These are phyloP conservation scores for Holacanthus passer DNA, from an alignment of 2,113 vertebrate genomes.

Conservation along the genomic window DNA sequence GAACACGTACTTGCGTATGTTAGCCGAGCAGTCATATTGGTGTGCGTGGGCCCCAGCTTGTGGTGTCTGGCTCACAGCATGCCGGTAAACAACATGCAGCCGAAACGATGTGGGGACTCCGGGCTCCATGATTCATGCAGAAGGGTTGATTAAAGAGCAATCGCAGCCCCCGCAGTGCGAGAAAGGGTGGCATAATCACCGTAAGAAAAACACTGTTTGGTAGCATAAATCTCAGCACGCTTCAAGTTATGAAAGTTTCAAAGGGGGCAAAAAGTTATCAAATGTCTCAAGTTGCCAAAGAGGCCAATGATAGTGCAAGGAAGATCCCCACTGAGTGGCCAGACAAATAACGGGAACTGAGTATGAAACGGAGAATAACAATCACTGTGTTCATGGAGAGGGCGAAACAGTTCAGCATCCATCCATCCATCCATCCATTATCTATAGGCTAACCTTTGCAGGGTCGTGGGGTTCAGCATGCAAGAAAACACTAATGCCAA, in stretches of 20 bases:
- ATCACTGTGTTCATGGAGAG: slow-evolving; percentile 2
- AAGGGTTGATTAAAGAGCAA: slow-evolving; percentile 79
- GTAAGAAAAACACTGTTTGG: slow-evolving; percentile 57
- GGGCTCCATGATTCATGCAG: slow-evolving; percentile 68
- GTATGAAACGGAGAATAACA: not conserved
- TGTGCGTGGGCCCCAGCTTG: slow-evolving; percentile 59
- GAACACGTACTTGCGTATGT: slow-evolving; percentile 40
- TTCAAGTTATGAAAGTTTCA: slow-evolving; percentile 54
- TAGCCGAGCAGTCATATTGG: slow-evolving; percentile 22
- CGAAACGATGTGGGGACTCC: slow-evolving; percentile 62
- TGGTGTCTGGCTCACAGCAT: slow-evolving; percentile 67
- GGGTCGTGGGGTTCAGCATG: slow-evolving; percentile 6
- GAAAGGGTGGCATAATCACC: slow-evolving; percentile 72
- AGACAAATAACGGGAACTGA: slow-evolving; percentile 3
- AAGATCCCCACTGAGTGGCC: slow-evolving; percentile 34
- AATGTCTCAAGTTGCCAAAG: slow-evolving; percentile 32
- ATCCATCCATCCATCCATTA: too few relatives aligned
- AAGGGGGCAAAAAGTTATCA: slow-evolving; percentile 48
- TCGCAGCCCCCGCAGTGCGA: slow-evolving; percentile 62
- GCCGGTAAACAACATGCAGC: slow-evolving; percentile 71
- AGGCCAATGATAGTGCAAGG: slow-evolving; percentile 17
- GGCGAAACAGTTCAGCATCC: not conserved
- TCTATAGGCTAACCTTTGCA: too few relatives aligned
- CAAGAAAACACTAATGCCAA: not conserved
- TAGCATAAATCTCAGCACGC: slow-evolving; percentile 58